Evolutionary conservation across 2,888 invertebrate species (phyloP), one percentile per base, ranked within the genome.

Genomic region (Watsonalla cultraria): DNA sequence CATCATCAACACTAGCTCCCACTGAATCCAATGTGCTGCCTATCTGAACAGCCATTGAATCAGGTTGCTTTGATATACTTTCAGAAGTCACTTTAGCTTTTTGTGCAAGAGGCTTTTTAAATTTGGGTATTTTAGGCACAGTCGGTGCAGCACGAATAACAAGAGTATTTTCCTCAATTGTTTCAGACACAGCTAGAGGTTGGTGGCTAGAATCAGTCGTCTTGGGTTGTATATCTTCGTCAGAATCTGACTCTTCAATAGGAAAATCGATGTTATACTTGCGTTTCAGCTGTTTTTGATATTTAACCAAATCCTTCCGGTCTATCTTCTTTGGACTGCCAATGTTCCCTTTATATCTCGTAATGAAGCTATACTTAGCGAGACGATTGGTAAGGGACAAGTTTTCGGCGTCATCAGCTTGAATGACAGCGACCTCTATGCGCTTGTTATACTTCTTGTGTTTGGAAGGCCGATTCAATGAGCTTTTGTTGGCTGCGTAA

Each of bases 361-460:
- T 63, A 46, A 92, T 60, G 60, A 92, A 92, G 59, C 92, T 89
- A 55, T 80, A 91, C 60, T 84, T 84, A 5, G 71, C 67, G 34
- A 92, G 72, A 42, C 92, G 82, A 11, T 79, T 73, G 0, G 60
- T 45, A 0, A 87, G 62, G 0, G 78, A 54, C n/a, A 90, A 61
- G 24, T 65, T 73, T 35, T 70, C 60, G 0, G 92, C 92, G 45
- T 86, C 79, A 35, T 86, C 75, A 0, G 91, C 92, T 65, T 90
- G 84, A 5, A 52, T 63, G 15, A 79, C 66, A 0, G 92, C 87
- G 7, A 61, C 64, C 56, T 66, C 61, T 7, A 92, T 57, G n/a
- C 92, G 85, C 11, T 64, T 65, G 51, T 63, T 74, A 52, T 72
- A 78, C 47, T 67, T 76, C 46, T 72, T 79, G 15, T 59, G 63